These are phyloP conservation scores for Chirona hameri DNA, from an alignment of 2,888 invertebrate genomes.

Conservation along the genomic window DNA sequence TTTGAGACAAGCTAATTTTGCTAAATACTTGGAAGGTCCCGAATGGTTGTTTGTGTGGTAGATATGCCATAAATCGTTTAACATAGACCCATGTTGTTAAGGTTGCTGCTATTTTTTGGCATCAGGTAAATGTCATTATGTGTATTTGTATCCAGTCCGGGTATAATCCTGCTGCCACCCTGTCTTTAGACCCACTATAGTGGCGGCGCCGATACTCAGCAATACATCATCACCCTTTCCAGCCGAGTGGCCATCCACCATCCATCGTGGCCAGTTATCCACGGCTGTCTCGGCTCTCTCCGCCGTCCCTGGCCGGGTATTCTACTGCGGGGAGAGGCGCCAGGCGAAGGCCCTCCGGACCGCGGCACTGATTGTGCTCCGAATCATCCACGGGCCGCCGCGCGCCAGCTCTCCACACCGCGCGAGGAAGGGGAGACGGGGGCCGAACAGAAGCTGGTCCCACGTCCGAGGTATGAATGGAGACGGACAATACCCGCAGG, in stretches of 20 bases:
- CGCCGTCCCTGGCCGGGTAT: not conserved
- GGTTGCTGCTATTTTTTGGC: no score
- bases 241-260: not conserved
- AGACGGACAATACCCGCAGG: not conserved
- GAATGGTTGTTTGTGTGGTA: no score
- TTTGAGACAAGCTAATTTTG: no score
- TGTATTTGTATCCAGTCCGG: no score
- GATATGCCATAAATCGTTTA: no score
- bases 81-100: no score
- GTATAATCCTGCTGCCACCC: no score
- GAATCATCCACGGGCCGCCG: not conserved
- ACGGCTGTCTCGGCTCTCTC: not conserved
- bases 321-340: not conserved
- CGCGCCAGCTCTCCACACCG: not conserved
- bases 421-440: not conserved
- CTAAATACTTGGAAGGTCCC: no score
- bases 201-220: no score
- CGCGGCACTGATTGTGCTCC: not conserved
- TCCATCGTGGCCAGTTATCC: not conserved
- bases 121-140: no score
- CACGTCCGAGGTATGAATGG: not conserved
- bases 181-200: no score
- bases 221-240: not conserved
- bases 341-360: not conserved
- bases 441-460: not conserved